Evolutionary conservation across 2,888 invertebrate genomes (phyloP), one percentile per base, ranked within the genome.

Genomic region (Drosophila pegasa): DNA sequence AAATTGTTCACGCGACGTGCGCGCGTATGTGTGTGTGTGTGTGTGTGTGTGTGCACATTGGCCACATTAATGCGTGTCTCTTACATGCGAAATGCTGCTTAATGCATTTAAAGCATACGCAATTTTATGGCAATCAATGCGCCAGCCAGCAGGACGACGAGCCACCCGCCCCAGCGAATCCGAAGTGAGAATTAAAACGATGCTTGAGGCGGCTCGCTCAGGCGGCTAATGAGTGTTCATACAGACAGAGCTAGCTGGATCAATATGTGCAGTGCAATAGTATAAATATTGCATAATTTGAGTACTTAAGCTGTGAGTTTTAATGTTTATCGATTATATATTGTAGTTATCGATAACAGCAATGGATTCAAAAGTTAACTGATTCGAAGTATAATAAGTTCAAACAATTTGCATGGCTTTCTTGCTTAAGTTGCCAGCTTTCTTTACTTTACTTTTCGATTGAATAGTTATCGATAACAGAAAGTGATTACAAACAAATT

Each of bases 41-140:
- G 31, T 40, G 22, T 58, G 38, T 16, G 25, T 51, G 52, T 52
- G 22, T 41, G 20, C 65, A 75, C 72, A 75, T 71, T 69, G 76
- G 67, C 66, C 77, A 79, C 77, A 83, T 76, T 62, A 81, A 86
- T 82, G 80, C 74, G 48, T 71, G 84, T 64, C 82, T 76, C 76
- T 86, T 63, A 74, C 83, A 76, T 73, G 65, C 68, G 77, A 67
- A 69, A 81, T 60, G 75, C 70, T 73, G 54, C 68, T 47, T 52
- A 50, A 64, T 60, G 50, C 35, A 35, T 50, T 50, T 50, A 50
- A 48, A 20, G 48, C 48, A 33, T 33, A n/a, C 48, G 62, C 60
- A 61, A 72, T 72, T 81, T 85, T 50, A 81, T 63, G 58, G 58
- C 76, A 76, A 76, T 76, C 76, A 71, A 61, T 74, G 76, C 40